A percentile compares a stretch with the other conserved stretches of the same genome.
Conservation (phyloP, 2,113 vertebrate species). For the Piaya cayana region DNA sequence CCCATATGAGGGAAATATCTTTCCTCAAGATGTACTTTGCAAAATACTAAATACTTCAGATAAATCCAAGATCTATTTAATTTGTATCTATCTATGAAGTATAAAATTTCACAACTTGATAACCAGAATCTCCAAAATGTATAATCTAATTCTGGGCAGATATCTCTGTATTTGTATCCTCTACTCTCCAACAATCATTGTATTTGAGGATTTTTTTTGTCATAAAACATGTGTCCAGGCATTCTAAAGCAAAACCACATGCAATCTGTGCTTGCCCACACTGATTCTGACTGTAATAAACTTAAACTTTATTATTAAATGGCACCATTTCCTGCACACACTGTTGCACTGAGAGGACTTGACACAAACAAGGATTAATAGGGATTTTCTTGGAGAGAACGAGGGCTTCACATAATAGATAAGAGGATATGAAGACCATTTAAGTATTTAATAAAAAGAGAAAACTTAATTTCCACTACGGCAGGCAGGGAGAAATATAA, state of each 20-base stretch:
- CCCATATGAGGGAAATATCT: not conserved
- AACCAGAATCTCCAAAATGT: not conserved
- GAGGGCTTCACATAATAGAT: not conserved
- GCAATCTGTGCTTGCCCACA: not conserved
- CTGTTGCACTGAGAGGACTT: not conserved
- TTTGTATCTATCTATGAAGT: not conserved
- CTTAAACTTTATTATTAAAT: not conserved
- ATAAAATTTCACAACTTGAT: not conserved
- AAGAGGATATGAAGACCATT: not conserved
- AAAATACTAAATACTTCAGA: not conserved
- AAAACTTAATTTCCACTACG: not conserved
- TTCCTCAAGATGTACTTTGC: not conserved
- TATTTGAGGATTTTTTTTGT: not conserved
- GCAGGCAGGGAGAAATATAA: not conserved
- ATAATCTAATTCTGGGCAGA: not conserved
- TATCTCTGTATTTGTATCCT: not conserved
- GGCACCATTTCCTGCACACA: not conserved
- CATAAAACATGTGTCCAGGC: not conserved
- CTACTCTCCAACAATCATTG: not conserved
- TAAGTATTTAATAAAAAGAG: constrained; percentile 34
- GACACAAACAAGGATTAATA: constrained; percentile 31
- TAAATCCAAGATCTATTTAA: not conserved
- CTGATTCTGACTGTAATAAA: not conserved
- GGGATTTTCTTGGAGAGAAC: not conserved
- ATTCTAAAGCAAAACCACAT: not conserved